These are phyloP conservation scores for Macrobrachium rosenbergii DNA, from an alignment of 1,140 invertebrate genomes.

Conservation along the genomic window DNA sequence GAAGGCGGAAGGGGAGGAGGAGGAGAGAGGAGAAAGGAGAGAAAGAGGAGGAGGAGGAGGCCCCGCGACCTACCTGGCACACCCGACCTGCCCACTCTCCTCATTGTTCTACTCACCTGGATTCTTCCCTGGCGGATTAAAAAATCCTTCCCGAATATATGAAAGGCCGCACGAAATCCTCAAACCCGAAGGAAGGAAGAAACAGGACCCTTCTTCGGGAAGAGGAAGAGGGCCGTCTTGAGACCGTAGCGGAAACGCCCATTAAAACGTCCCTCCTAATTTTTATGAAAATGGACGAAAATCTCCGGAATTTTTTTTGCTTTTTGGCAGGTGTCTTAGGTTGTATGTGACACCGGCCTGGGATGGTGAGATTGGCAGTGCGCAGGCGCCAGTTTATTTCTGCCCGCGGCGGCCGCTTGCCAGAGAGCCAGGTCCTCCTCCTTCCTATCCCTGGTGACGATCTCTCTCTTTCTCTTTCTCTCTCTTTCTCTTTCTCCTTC, in stretches of 20 bases:
- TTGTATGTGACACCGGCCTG: constrained; percentile 23
- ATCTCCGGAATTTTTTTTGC: background rate
- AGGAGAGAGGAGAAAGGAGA: background rate
- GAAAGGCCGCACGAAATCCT: too few relatives aligned
- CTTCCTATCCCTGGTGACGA: too few relatives aligned
- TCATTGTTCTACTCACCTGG: background rate
- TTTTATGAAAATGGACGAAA: constrained; percentile 1
- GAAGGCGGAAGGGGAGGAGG: too few relatives aligned
- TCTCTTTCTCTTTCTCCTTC: too few relatives aligned
- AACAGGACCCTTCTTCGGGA: too few relatives aligned
- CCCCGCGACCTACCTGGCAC: background rate
- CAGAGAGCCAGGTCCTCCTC: too few relatives aligned
- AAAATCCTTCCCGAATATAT: too few relatives aligned
- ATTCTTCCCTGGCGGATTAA: too few relatives aligned
- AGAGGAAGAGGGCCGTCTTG: too few relatives aligned
- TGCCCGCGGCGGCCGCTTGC: constrained; percentile 17
- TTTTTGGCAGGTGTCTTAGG: background rate
- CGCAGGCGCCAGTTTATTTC: constrained; percentile 43
- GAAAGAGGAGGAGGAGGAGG: too few relatives aligned
- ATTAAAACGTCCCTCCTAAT: background rate
- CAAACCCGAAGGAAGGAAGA: too few relatives aligned
- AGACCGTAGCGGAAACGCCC: background rate
- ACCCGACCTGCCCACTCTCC: background rate
- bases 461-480: too few relatives aligned
- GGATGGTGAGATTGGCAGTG: background rate